Evolutionary conservation across 2,888 invertebrate genomes (phyloP).

Genomic region (Galerucella pusilla): DNA sequence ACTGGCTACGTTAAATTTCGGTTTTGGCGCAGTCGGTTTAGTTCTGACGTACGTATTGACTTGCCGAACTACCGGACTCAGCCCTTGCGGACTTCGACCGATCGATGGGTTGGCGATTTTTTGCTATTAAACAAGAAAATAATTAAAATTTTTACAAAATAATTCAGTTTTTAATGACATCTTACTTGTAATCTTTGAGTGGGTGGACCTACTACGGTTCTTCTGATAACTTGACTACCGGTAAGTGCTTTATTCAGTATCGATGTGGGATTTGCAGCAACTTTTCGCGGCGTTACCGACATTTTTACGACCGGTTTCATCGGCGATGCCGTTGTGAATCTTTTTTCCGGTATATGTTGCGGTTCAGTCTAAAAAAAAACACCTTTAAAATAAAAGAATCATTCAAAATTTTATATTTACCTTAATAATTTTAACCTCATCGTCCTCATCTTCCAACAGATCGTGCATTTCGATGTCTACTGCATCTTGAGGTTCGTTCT

Average conservation of each 20-base stretch:
- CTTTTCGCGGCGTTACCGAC: conserved; percentile 45
- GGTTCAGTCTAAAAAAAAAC: conserved; percentile 24
- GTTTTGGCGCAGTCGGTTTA: conserved; percentile 46
- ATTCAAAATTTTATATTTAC: background rate
- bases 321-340: conserved; percentile 29
- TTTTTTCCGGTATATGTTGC: conserved; percentile 19
- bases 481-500: conserved; percentile 46
- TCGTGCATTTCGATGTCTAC: conserved; percentile 37
- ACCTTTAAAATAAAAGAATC: background rate
- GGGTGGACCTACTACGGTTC: conserved; percentile 49
- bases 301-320: conserved; percentile 33
- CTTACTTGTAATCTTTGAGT: conserved; percentile 35
- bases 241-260: conserved; percentile 60
- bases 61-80: conserved; percentile 39
- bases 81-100: conserved; percentile 40
- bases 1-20: conserved; percentile 37
- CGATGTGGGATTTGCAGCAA: conserved; percentile 59
- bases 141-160: background rate
- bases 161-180: background rate
- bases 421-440: conserved; percentile 17
- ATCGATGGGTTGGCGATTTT: conserved; percentile 50
- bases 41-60: conserved; percentile 38
- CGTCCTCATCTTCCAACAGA: conserved; percentile 23
- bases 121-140: conserved; percentile 35
- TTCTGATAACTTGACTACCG: conserved; percentile 60